Evolutionary conservation across 2,113 vertebrate species (phyloP).

Genomic region (Otus sunia): DNA sequence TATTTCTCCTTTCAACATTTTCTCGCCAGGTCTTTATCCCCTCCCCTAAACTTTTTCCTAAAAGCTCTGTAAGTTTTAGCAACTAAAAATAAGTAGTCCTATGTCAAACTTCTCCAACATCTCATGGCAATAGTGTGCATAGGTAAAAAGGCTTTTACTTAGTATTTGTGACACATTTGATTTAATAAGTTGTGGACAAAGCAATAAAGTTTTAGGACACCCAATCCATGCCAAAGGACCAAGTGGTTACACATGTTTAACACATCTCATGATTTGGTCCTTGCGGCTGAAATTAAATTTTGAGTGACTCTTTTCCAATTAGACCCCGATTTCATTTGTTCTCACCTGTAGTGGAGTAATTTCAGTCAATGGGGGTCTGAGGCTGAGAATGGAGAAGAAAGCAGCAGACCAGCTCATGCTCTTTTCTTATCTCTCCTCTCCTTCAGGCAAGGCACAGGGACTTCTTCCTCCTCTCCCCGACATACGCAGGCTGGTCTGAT

Average conservation of each 20-base stretch:
- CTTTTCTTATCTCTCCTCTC: not conserved
- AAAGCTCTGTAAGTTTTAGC: not conserved
- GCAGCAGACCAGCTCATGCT: not conserved
- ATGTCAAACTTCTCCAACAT: not conserved
- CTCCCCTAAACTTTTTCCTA: not conserved
- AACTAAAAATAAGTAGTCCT: not conserved
- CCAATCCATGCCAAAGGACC: not conserved
- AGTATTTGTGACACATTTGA: not conserved
- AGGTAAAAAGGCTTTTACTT: not conserved
- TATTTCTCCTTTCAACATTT: not conserved
- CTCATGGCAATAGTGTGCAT: not conserved
- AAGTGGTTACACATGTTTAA: not conserved
- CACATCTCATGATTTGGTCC: not conserved
- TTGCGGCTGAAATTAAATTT: not conserved
- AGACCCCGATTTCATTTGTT: not conserved
- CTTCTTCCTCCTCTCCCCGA: not conserved
- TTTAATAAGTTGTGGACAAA: not conserved
- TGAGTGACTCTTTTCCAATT: not conserved
- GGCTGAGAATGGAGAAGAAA: not conserved
- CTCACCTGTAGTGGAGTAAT: not conserved
- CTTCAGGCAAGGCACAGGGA: fast-evolving
- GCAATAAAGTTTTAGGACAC: not conserved
- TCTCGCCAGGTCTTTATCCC: not conserved
- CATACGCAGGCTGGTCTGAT: fast-evolving
- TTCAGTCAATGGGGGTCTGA: not conserved